These are phyloP conservation scores for Leucopsar rothschildi DNA, from an alignment of 2,113 vertebrate genomes.

Conservation along the genomic window DNA sequence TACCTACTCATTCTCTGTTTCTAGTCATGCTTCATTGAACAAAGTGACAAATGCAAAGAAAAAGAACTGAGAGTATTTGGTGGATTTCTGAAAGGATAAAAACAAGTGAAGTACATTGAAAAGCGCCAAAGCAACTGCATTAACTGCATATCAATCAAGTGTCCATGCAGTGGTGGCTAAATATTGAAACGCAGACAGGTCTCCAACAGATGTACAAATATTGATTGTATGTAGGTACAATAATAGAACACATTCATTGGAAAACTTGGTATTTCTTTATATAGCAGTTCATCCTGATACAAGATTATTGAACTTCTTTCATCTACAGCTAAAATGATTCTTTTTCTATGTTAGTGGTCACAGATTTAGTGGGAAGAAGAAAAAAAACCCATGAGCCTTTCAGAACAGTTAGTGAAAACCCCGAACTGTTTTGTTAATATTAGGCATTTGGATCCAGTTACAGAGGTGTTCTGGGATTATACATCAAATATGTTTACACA, in stretches of 20 bases:
- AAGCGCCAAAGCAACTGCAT: conserved; percentile 61
- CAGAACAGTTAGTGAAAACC: conserved; percentile 16
- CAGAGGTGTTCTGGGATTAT: conserved; percentile 14
- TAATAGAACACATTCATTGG: conserved; percentile 70
- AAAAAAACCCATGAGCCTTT: conserved; percentile 18
- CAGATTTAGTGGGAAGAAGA: conserved; percentile 21
- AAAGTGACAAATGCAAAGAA: conserved; percentile 73
- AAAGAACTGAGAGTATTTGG: conserved; percentile 60
- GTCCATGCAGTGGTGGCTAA: conserved; percentile 61
- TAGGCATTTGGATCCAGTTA: conserved; percentile 40
- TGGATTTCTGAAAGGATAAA: conserved; percentile 56
- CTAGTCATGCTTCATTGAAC: conserved; percentile 73
- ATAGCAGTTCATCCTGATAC: conserved; percentile 63
- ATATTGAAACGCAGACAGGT: conserved; percentile 39
- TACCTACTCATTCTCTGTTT: conserved; percentile 60
- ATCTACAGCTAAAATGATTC: conserved; percentile 43
- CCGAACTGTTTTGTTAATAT: neutral
- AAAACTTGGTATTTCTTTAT: conserved; percentile 38
- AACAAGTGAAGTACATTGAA: conserved; percentile 56
- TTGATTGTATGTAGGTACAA: conserved; percentile 45
- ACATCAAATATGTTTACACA: conserved; percentile 14
- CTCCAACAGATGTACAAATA: conserved; percentile 55
- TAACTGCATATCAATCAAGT: conserved; percentile 43
- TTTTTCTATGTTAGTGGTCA: conserved; percentile 24
- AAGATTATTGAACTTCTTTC: conserved; percentile 61